These are phyloP conservation scores for Copsychus sechellarum DNA, from an alignment of 2,113 vertebrate genomes.

Conservation along the genomic window DNA sequence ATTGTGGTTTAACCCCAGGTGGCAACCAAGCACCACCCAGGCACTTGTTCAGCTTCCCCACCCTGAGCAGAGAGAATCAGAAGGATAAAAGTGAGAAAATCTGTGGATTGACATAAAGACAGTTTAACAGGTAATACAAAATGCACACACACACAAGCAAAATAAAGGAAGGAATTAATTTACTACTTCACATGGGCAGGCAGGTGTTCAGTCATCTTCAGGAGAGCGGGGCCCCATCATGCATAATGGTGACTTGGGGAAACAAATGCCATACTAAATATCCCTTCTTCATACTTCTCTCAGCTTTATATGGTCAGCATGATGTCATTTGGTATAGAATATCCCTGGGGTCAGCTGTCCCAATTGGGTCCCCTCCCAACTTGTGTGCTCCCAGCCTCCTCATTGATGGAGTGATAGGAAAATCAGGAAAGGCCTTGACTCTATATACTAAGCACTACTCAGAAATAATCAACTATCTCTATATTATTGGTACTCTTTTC, in stretches of 20 bases:
- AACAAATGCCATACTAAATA: background rate
- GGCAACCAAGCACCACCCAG: background rate
- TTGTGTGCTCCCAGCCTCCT: background rate
- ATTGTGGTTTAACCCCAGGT: background rate
- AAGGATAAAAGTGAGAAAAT: background rate
- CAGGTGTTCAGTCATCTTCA: no score
- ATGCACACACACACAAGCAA: background rate
- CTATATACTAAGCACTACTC: background rate
- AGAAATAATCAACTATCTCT: background rate
- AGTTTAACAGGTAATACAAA: background rate
- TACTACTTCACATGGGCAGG: background rate
- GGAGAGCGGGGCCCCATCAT: no score
- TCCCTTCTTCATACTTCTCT: background rate
- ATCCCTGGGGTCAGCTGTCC: background rate
- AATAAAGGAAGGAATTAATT: background rate
- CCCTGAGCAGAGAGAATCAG: background rate
- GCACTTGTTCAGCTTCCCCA: fast-evolving
- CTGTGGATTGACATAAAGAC: background rate
- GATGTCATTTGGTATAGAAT: background rate
- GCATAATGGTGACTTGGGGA: fast-evolving
- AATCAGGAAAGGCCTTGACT: background rate
- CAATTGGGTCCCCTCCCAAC: fast-evolving
- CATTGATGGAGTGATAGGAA: background rate
- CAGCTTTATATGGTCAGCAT: background rate
- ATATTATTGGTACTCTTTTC: background rate